A percentile compares a stretch with the other conserved stretches of the same genome.
Evolutionary conservation across 1,140 invertebrate genomes (phyloP).

Genomic region (Zaprionus vittiger): DNA sequence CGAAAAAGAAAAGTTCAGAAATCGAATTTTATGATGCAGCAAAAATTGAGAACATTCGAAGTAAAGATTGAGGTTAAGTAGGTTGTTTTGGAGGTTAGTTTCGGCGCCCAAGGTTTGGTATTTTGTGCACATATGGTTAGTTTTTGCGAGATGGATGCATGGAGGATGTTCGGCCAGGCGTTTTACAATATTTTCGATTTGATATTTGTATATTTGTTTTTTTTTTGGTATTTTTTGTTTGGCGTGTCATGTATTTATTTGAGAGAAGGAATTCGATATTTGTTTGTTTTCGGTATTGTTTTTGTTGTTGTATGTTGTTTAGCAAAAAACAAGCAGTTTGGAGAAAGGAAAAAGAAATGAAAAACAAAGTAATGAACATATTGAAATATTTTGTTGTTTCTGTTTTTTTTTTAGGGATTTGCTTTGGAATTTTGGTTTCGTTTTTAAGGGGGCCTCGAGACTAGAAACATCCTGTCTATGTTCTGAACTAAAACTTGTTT

Average conservation of each 20-base stretch:
- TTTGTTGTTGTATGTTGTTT: constrained; percentile 68
- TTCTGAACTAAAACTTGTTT: constrained; percentile 3
- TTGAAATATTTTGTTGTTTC: constrained; percentile 74
- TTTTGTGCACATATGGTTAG: constrained; percentile 36
- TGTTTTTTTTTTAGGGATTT: constrained; percentile 53
- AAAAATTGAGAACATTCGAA: constrained; percentile 26
- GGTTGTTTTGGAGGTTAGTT: constrained; percentile 16
- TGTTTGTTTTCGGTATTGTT: constrained; percentile 42
- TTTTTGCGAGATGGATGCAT: constrained; percentile 55
- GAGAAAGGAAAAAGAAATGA: constrained; percentile 82
- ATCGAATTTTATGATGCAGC: constrained; percentile 49
- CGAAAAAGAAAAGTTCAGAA: constrained; percentile 64
- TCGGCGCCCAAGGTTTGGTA: constrained; percentile 33
- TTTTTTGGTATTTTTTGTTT: constrained; percentile 9
- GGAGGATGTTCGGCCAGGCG: constrained; percentile 44
- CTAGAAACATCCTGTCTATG: constrained; percentile 32
- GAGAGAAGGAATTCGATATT: constrained; percentile 12
- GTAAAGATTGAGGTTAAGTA: constrained; percentile 18
- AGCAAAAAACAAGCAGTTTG: constrained; percentile 82
- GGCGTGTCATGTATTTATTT: constrained; percentile 15
- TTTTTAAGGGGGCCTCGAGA: constrained; percentile 6
- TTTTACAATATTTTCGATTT: constrained; percentile 42
- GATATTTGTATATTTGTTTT: constrained; percentile 37
- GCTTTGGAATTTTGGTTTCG: constrained; percentile 22
- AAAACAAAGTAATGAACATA: constrained; percentile 82